These are phyloP conservation scores for Platysteira castanea DNA, from an alignment of 2,113 vertebrate species.

Conservation along the genomic window DNA sequence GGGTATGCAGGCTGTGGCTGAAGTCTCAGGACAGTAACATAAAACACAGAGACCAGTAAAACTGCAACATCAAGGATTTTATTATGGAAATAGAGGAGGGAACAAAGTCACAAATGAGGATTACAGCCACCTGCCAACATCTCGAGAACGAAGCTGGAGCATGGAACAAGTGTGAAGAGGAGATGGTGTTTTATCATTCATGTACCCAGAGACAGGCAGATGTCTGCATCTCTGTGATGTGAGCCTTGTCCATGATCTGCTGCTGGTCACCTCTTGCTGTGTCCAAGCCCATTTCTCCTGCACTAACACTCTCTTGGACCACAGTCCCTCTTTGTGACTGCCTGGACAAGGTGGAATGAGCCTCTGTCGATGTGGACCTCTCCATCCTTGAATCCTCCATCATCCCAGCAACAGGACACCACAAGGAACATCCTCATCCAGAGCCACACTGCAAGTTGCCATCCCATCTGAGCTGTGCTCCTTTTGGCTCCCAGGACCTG, in stretches of 20 bases:
- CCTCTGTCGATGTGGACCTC: not conserved
- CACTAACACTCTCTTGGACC: not conserved
- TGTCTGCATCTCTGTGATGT: not conserved
- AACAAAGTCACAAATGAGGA: not conserved
- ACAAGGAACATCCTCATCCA: not conserved
- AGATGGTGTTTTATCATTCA: not conserved
- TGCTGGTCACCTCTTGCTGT: not conserved
- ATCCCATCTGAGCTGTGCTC: not conserved
- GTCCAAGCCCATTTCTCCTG: not conserved
- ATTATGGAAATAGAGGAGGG: not conserved
- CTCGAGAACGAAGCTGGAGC: not conserved
- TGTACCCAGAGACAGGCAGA: not conserved
- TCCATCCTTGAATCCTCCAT: not conserved
- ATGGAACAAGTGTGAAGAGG: not conserved
- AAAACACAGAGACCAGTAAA: not conserved
- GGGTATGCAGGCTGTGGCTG: fast-evolving
- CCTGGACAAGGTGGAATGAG: not conserved
- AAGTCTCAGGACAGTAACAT: not conserved
- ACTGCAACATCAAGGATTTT: not conserved
- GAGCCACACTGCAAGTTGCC: not conserved
- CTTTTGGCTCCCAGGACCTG: not conserved
- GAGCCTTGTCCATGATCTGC: not conserved
- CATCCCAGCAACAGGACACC: not conserved
- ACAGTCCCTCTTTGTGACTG: not conserved
- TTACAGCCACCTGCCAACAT: not conserved